phyloP scores from a whole-genome alignment of 2,113 vertebrate genomes.

The Alexandromys fortis region DNA sequence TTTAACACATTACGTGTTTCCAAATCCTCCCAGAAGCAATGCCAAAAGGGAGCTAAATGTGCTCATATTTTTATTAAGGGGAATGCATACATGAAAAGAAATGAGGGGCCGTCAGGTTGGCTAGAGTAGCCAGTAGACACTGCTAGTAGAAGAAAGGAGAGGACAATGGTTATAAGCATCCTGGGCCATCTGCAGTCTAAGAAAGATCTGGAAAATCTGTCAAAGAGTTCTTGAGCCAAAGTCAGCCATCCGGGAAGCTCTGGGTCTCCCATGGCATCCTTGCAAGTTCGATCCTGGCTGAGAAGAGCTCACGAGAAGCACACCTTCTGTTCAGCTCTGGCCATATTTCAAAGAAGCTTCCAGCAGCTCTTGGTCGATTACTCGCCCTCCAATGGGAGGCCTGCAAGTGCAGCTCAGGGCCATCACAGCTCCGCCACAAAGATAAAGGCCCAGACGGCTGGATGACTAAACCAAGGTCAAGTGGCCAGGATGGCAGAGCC shows the following conservation, averaged over 20 bases:
- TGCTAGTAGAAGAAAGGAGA: not conserved
- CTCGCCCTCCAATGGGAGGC: not conserved
- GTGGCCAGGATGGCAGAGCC: not conserved
- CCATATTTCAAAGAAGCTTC: not conserved
- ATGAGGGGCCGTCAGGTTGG: not conserved
- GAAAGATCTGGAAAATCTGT: not conserved
- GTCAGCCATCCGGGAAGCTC: no score
- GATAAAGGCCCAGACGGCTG: not conserved
- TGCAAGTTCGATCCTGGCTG: not conserved
- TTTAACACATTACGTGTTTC: not conserved
- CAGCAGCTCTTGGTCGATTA: rapidly evolving
- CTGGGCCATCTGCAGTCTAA: not conserved
- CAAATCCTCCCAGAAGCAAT: not conserved
- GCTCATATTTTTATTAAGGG: not conserved
- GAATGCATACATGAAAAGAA: not conserved
- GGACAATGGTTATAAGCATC: rapidly evolving
- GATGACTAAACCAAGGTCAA: not conserved
- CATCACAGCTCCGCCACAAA: not conserved
- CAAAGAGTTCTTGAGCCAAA: not conserved
- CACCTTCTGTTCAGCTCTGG: rapidly evolving
- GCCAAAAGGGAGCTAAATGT: not conserved
- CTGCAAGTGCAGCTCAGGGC: rapidly evolving
- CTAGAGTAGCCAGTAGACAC: not conserved
- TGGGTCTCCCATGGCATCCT: not conserved
- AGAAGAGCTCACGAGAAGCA: rapidly evolving